Conservation (phyloP, 2,797 vertebrate species). For the Myripristis jacobus region DNA sequence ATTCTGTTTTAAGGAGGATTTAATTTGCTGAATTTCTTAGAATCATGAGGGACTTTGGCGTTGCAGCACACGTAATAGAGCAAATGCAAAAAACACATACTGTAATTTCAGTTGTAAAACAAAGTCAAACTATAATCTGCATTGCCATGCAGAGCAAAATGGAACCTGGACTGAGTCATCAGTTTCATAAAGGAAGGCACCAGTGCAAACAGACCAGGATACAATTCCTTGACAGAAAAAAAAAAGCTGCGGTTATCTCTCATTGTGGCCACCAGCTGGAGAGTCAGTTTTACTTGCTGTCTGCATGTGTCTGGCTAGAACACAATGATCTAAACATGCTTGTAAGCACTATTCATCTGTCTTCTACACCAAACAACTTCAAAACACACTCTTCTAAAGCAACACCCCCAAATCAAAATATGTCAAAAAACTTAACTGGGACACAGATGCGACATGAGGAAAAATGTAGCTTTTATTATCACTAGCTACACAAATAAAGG, state of each 20-base stretch:
- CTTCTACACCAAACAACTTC: constrained; percentile 21
- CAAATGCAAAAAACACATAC: neutral
- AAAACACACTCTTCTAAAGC: constrained; percentile 20
- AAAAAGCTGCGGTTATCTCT: constrained; percentile 35
- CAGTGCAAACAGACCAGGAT: constrained; percentile 17
- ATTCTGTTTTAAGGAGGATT: constrained; percentile 32
- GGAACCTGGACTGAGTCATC: neutral
- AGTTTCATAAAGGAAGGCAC: constrained; percentile 37
- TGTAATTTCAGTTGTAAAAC: constrained; percentile 6
- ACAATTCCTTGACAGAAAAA: constrained; percentile 27
- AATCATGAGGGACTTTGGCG: constrained; percentile 15
- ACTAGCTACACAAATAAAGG: constrained; percentile 58
- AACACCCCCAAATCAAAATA: constrained; percentile 35
- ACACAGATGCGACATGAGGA: constrained; percentile 35
- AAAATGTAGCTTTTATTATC: constrained; percentile 53
- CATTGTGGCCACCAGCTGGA: constrained; percentile 32
- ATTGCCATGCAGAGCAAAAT: neutral
- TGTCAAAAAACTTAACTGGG: constrained; percentile 52
- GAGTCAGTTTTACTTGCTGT: constrained; percentile 41
- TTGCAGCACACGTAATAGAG: neutral
- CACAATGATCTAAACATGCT: constrained; percentile 22
- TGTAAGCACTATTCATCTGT: constrained; percentile 30
- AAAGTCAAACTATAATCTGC: neutral
- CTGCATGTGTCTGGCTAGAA: constrained; percentile 32
- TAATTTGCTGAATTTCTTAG: constrained; percentile 28